Percentiles rank a stretch among this genome's conserved stretches.
Evolutionary conservation across 1,140 invertebrate genomes (phyloP).

Genomic region (Drosophila ananassae): DNA sequence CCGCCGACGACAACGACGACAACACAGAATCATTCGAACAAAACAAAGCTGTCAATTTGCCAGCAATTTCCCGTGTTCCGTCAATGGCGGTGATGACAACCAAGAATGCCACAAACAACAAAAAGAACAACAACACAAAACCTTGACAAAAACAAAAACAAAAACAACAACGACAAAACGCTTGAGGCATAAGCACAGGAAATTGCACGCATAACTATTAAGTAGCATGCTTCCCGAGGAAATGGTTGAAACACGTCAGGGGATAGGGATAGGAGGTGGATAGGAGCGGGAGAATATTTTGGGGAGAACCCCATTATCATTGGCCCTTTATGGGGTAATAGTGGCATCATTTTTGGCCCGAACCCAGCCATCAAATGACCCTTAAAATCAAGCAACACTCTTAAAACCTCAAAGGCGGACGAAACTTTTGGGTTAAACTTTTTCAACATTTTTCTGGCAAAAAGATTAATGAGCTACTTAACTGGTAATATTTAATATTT

Average conservation of each 20-base stretch:
- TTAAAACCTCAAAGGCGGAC: slow-evolving; percentile 2
- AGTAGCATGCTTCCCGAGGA: slow-evolving; percentile 58
- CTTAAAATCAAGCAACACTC: slow-evolving; percentile 40
- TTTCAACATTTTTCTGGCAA: not conserved
- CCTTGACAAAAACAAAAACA: not conserved
- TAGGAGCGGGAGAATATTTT: not conserved
- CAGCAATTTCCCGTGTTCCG: slow-evolving; percentile 62
- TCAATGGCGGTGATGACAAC: slow-evolving; percentile 31
- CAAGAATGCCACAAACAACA: slow-evolving; percentile 37
- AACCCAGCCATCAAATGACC: slow-evolving; percentile 50
- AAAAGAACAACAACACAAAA: slow-evolving; percentile 18
- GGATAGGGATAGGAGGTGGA: too few species aligned
- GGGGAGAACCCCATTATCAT: slow-evolving; percentile 59
- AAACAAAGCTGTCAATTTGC: slow-evolving; percentile 80
- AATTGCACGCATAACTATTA: slow-evolving; percentile 82
- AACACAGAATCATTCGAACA: slow-evolving; percentile 62
- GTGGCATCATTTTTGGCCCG: slow-evolving; percentile 23
- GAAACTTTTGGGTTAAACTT: slow-evolving; percentile 5
- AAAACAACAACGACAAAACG: slow-evolving; percentile 51
- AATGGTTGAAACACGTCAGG: not conserved
- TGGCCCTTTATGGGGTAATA: slow-evolving; percentile 39
- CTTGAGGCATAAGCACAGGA: slow-evolving; percentile 66
- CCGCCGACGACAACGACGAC: slow-evolving; percentile 3
- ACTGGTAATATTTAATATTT: not conserved
- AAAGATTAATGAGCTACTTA: not conserved